Base-by-base conservation (phyloP, 2,113 vertebrate genomes). In the Herpetotheres cachinnans region DNA sequence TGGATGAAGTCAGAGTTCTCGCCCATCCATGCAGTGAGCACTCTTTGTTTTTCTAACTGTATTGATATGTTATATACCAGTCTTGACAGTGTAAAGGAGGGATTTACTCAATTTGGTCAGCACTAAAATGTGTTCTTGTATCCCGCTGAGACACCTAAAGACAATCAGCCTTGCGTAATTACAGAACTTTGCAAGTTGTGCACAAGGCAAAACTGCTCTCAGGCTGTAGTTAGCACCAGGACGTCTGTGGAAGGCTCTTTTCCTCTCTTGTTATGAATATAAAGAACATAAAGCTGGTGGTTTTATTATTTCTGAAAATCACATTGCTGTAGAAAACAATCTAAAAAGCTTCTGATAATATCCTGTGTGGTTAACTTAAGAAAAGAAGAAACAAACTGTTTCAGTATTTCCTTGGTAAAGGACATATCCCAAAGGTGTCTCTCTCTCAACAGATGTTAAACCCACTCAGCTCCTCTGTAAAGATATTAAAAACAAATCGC, bases 11-110 rank as follows among this genome's bases (percentile, higher is more conserved):
- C 91, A 98, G 99, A 93, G 99, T 99, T 62, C 98, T 99, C 59
- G 99, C 99, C 95, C 99, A 99, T 95, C 99, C 99, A 11, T 99
- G 99, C 98, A 98, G 99, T 99, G 98, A 99, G 99, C 69, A 89
- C 42, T 44, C 72, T 58, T 85, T 62, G 38, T 95, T 83, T 93
- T 92, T 85, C 54, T 46, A 40, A 8, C 47, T 47, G 4, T 36
- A 18, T 72, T 32, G 24, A 17, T 2, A 7, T 50, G 77, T 62
- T 74, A 1, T 11, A 2, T 38, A n/a, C 19, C 52, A 58, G 62
- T 38, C 47, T 59, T 52, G 63, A 17, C 19, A 77, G 40, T 50
- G 42, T 27, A n/a, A 91, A 91, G 59, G 44, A 93, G 36, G 69
- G 40, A 49, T 77, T 84, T 72, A 56, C 21, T 13, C 87, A 44